Evolutionary conservation across 1,140 invertebrate genomes (phyloP).

Genomic region (Bradysia coprophila): DNA sequence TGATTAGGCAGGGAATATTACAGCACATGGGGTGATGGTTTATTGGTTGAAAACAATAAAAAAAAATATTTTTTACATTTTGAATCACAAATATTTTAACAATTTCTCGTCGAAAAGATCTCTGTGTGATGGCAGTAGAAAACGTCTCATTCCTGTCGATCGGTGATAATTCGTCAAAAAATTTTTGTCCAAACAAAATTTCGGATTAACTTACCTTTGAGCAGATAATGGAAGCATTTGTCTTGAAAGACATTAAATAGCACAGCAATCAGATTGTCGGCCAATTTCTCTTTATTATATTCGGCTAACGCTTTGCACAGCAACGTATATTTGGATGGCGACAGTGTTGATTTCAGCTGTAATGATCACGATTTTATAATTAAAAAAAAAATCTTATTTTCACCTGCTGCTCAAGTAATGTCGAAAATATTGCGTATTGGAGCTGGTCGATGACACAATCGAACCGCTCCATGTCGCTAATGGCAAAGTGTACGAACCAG

Average conservation of each 20-base stretch:
- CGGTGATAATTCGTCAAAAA: no score
- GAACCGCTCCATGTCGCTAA: constrained; percentile 22
- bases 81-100: no score
- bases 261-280: constrained; percentile 26
- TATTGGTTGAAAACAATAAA: no score
- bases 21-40: constrained; percentile 37
- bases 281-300: constrained; percentile 34
- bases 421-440: no score
- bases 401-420: no score
- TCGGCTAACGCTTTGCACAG: constrained; percentile 34
- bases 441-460: constrained; percentile 27
- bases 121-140: constrained; percentile 34
- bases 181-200: no score
- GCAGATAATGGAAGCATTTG: constrained; percentile 32
- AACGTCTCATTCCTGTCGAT: constrained; percentile 38
- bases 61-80: no score
- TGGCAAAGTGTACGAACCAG: constrained; percentile 12
- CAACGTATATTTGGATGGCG: constrained; percentile 29
- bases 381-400: no score
- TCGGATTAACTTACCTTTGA: constrained; percentile 18
- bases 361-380: no score
- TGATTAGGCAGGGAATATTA: constrained; percentile 82
- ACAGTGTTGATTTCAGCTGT: constrained; percentile 32
- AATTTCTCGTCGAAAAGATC: constrained; percentile 23
- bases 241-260: constrained; percentile 29